Percentiles rank a stretch among this genome's conserved stretches.
Evolutionary conservation across 2,113 vertebrate genomes (phyloP).

Genomic region (Ceuthmochares aereus): DNA sequence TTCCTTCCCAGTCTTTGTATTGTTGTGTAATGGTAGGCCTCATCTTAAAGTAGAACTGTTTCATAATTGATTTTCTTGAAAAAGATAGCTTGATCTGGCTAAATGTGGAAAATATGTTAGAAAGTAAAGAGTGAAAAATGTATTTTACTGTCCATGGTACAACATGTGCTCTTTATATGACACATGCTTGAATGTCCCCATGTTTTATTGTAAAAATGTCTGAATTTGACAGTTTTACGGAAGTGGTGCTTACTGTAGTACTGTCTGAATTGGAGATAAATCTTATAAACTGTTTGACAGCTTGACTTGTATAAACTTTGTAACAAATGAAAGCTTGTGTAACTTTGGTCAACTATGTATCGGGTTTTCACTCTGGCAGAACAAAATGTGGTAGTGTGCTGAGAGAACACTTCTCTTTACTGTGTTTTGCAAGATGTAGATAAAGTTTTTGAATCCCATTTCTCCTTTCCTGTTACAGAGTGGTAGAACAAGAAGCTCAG

Average conservation of each 20-base stretch:
- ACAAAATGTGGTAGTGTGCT: background rate
- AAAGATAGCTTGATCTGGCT: background rate
- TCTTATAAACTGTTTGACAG: background rate
- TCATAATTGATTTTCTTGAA: background rate
- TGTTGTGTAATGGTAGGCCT: background rate
- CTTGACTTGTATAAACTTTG: background rate
- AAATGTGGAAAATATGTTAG: background rate
- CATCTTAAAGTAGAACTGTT: background rate
- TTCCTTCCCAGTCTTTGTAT: background rate
- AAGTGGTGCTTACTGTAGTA: background rate
- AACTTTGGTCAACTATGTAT: background rate
- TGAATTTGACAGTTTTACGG: background rate
- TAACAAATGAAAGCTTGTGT: background rate
- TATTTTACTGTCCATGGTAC: background rate
- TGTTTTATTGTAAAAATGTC: background rate
- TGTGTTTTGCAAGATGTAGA: background rate
- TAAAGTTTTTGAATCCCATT: background rate
- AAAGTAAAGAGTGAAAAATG: background rate
- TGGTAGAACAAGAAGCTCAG: constrained; percentile 90
- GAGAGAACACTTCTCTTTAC: background rate
- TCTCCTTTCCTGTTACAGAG: constrained; percentile 74
- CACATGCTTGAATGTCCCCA: background rate
- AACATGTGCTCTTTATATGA: background rate
- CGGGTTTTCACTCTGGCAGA: background rate
- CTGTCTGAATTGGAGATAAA: background rate